phyloP scores from a whole-genome alignment of 2,113 vertebrate genomes.

The Urocolius indicus region DNA sequence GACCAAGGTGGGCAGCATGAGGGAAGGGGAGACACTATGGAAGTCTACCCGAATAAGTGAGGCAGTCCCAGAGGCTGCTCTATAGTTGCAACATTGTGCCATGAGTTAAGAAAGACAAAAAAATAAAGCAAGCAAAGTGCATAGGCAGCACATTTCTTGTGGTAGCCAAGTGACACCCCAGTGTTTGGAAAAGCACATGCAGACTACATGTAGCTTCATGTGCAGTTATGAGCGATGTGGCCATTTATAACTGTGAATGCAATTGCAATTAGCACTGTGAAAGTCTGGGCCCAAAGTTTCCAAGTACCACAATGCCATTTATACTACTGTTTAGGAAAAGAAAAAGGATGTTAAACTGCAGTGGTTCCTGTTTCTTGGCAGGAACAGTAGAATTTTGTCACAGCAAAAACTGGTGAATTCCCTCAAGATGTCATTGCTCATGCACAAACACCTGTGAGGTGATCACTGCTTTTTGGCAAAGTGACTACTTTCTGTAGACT shows the following conservation, averaged over 20 bases:
- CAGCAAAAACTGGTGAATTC: conserved; percentile 23
- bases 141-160: not conserved
- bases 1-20: not conserved
- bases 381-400: not conserved
- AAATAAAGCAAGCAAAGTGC: not conserved
- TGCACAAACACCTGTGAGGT: not conserved
- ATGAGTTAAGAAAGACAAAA: not conserved
- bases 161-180: not conserved
- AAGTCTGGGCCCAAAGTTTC: not conserved
- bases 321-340: not conserved
- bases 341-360: not conserved
- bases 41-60: not conserved
- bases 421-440: conserved; percentile 12
- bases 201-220: not conserved
- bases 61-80: not conserved
- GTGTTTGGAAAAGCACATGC: rapidly evolving
- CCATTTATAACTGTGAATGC: not conserved
- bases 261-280: not conserved
- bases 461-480: conserved; percentile 37
- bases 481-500: conserved; percentile 29
- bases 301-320: conserved; percentile 1
- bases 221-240: not conserved
- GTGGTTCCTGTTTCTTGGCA: conserved; percentile 9
- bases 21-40: not conserved
- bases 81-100: not conserved